Evolutionary conservation across 1,140 invertebrate genomes (phyloP).

Genomic region (Mizuhopecten yessoensis): DNA sequence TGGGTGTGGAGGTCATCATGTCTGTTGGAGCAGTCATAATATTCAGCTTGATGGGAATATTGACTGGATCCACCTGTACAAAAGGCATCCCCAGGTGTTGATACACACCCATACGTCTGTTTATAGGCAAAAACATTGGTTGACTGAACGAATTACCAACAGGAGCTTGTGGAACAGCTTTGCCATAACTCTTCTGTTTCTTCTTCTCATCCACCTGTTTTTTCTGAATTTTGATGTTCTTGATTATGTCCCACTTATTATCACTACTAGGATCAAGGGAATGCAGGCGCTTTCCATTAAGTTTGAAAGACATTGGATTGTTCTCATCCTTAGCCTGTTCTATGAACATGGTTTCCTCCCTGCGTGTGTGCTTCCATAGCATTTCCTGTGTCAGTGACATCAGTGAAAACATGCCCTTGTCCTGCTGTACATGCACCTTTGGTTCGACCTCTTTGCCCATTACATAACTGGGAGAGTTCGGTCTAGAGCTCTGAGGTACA

Average conservation of each 20-base stretch:
- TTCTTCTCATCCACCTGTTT: not conserved
- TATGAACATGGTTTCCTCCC: slow-evolving; percentile 77
- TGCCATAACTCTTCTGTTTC: slow-evolving; percentile 28
- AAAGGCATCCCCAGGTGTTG: not conserved
- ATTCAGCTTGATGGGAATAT: not conserved
- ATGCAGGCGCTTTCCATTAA: slow-evolving; percentile 57
- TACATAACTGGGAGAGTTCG: not conserved
- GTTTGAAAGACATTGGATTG: slow-evolving; percentile 55
- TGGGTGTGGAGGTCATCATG: too few relatives aligned
- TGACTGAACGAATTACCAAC: not conserved
- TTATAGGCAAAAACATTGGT: slow-evolving; percentile 26
- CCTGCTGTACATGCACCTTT: not conserved
- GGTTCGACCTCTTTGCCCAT: slow-evolving; percentile 42
- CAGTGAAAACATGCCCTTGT: slow-evolving; percentile 51
- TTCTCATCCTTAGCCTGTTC: slow-evolving; percentile 69
- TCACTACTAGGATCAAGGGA: slow-evolving; percentile 55
- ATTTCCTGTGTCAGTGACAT: slow-evolving; percentile 73
- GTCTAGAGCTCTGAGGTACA: not conserved
- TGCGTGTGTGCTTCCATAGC: slow-evolving; percentile 75
- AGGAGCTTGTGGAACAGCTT: not conserved
- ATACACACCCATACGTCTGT: not conserved
- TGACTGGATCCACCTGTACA: not conserved
- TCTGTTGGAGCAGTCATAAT: slow-evolving; percentile 15
- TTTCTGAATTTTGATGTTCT: not conserved
- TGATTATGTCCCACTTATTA: slow-evolving; percentile 30